Percentiles rank a stretch among this genome's conserved stretches.
phyloP scores from a whole-genome alignment of 2,888 invertebrate species.

The Caenorhabditis drosophilae region DNA sequence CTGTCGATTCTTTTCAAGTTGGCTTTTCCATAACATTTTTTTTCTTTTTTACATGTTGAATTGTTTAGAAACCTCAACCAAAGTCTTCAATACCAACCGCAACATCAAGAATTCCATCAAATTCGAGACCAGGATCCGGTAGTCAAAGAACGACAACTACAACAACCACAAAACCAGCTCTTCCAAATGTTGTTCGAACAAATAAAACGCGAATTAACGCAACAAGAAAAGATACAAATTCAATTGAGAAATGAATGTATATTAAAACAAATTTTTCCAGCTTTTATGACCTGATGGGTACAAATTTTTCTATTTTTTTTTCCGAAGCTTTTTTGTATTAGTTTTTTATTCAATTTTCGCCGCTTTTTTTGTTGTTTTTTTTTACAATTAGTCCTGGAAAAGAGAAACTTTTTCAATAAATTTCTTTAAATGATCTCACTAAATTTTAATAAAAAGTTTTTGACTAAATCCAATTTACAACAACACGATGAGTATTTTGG shows the following conservation, averaged over 20 bases:
- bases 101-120: background rate
- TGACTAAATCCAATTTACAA: no score
- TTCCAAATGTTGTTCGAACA: background rate
- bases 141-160: background rate
- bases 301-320: background rate
- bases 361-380: background rate
- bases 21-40: no score
- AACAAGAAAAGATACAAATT: background rate
- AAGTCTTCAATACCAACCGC: background rate
- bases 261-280: no score
- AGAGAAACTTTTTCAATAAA: no score
- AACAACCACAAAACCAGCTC: background rate
- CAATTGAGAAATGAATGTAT: slow-evolving; percentile 2
- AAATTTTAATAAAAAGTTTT: no score
- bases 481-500: no score
- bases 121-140: background rate
- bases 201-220: background rate
- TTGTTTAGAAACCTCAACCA: background rate
- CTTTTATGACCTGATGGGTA: background rate
- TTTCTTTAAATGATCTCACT: no score
- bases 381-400: no score
- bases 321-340: background rate
- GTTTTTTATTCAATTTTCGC: background rate
- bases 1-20: no score
- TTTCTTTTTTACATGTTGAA: no score